Base-by-base conservation (phyloP, 2,797 vertebrate genomes). In the Leptatherina wallacei region DNA sequence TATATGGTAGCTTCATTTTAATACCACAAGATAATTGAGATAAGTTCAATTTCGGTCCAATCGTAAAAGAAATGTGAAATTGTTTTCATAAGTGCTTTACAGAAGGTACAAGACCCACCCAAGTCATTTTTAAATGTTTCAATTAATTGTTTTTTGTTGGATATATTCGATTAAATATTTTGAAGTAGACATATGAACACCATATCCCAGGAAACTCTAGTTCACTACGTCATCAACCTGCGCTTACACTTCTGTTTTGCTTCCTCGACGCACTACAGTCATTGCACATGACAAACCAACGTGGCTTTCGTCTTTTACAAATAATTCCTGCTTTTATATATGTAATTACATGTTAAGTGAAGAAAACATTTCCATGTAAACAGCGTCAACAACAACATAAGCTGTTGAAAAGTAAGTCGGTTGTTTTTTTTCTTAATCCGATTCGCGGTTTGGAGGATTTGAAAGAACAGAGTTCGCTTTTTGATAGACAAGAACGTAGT, bases 161-260 rank as follows among this genome's bases (percentile, higher is more conserved):
- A 36, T 12, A 3, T 36, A 36, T 36, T 36, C 10, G 35, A 36
- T 36, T 8, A 36, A 36, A n/a, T 32, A 32, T 32, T 32, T 32
- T 32, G 5, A 30, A 2, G 5, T 2, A 54, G 24, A 61, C 20
- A n/a, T 2, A 2, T 36, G 61, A 73, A 88, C 84, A 7, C 1
- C 76, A 74, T 76, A 3, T 80, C 90, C 87, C 87, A 88, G 18
- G 44, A 32, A 0, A 4, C 75, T 2, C 1, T 5, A 1, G 13
- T 3, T 0, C 0, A 0, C 0, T 58, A 0, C 86, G 88, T 92
- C 91, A 93, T 88, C 71, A 0, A 54, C 1, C 1, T 6, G 91
- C 89, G 91, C 68, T 70, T 13, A 55, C 52, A 36, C 52, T 58
- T 79, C 36, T 90, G 81, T 91, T 90, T 82, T 83, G 76, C 79